These are phyloP conservation scores for Macroglossus sobrinus DNA, from an alignment of 2,113 vertebrate species.

Conservation along the genomic window DNA sequence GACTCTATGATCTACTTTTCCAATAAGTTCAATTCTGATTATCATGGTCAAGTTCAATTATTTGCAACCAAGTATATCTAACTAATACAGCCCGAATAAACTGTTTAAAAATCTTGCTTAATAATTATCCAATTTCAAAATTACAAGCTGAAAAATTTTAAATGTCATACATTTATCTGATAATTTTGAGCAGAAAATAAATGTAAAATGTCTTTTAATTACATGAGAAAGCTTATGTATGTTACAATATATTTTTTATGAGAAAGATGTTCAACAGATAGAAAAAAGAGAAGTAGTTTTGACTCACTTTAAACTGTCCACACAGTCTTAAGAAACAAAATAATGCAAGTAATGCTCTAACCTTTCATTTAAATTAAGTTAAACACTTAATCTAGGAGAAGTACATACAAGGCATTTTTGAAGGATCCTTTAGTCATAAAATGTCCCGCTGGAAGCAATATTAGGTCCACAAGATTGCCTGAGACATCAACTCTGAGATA, in stretches of 20 bases:
- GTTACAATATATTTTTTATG: neutral
- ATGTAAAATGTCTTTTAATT: neutral
- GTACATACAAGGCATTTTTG: neutral
- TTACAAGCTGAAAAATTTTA: neutral
- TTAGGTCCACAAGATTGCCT: fast-evolving
- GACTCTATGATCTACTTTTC: neutral
- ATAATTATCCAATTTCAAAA: conserved; percentile 5
- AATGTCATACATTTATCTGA: neutral
- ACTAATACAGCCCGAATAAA: neutral
- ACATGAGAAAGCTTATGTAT: neutral
- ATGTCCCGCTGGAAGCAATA: neutral
- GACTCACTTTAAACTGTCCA: neutral
- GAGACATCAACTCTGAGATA: neutral
- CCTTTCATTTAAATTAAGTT: neutral
- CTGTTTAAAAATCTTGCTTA: neutral
- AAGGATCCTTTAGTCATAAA: neutral
- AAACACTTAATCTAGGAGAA: neutral
- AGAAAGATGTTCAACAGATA: neutral
- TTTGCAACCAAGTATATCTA: neutral
- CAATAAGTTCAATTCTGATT: neutral
- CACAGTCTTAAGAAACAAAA: neutral
- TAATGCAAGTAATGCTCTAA: neutral
- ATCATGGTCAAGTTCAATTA: neutral
- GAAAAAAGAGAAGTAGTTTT: neutral
- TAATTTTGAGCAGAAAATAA: neutral